Evolutionary conservation across 37 sponge, comb jelly and placozoan genomes (phyloP).

Genomic region (Agelas oroides): DNA sequence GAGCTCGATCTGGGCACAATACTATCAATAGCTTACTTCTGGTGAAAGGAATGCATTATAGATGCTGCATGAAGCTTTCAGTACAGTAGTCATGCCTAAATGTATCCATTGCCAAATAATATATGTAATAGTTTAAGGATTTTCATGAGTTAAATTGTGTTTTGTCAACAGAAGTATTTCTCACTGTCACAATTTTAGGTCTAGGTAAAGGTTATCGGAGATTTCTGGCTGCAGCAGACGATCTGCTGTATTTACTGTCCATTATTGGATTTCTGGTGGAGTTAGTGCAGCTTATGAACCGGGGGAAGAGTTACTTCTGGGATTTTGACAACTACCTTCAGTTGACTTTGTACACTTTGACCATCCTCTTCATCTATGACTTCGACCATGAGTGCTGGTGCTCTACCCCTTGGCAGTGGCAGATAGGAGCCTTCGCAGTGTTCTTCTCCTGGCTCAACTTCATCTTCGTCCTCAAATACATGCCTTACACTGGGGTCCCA

Average conservation of each 20-base stretch:
- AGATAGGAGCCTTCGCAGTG: slow-evolving; percentile 29
- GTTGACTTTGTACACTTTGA: neutral
- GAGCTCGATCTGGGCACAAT: no score
- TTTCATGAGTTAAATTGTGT: no score
- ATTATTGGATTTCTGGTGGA: slow-evolving; percentile 4
- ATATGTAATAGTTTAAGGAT: no score
- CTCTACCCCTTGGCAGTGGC: slow-evolving; percentile 17
- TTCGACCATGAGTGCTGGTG: slow-evolving; percentile 17
- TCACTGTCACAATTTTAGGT: no score
- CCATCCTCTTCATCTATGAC: slow-evolving; percentile 4
- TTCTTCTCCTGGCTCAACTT: slow-evolving; percentile 48
- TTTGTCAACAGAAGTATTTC: no score
- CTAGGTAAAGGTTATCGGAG: no score
- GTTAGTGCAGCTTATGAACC: slow-evolving; percentile 1
- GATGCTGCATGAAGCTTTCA: no score
- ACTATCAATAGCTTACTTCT: no score
- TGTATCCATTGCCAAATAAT: no score
- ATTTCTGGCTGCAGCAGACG: no score
- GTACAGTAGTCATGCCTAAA: no score
- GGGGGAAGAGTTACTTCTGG: slow-evolving; percentile 3
- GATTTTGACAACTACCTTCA: slow-evolving; percentile 30
- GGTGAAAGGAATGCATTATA: no score
- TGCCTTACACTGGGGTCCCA: slow-evolving; percentile 23
- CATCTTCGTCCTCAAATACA: slow-evolving; percentile 14
- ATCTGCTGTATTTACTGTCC: neutral